Evolutionary conservation across 2,888 invertebrate species (phyloP), one percentile per base, ranked within the genome.

Genomic region (Megaustenia siamemsis): DNA sequence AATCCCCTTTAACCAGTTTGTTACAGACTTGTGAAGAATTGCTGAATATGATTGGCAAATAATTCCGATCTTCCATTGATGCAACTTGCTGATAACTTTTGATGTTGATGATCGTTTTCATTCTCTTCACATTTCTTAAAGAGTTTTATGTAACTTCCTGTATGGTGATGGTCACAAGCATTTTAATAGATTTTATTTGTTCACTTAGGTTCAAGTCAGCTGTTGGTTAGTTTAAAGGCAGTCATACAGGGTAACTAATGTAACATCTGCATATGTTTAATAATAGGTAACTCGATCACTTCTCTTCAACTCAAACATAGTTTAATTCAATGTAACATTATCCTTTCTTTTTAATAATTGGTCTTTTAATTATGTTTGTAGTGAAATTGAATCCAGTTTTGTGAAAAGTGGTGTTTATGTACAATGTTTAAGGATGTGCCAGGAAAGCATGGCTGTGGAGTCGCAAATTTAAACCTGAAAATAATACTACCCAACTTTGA

Each of bases 41-140:
- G 83, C 83, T 83, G 83, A 83, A 56, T 77, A 69, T 24, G n/a
- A 78, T 83, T 60, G 68, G 83, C 83, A 83, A 86, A 83, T 86
- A 86, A 83, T 79, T 77, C 75, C 53, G 86, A 86, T 86, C 86
- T 86, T 86, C 86, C 86, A 86, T 76, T 73, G 81, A 83, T 83
- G 83, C 83, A 83, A 83, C 68, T 83, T 86, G 83, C 85, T 86
- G 85, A 85, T 87, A 76, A 85, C 63, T 81, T 82, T 77, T 82
- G 75, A 82, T 82, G 75, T 76, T 82, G 76, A 63, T 82, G 38
- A 76, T 68, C 18, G 18, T 71, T 60, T 73, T 82, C 53, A n/a
- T 43, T n/a, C 28, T 43, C 10, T n/a, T 73, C 73, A 73, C 43
- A 21, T 73, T 82, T 60, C 28, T 63, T 40, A 49, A 32, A 60